These are phyloP conservation scores for Lepilemur ruficaudatus DNA, from an alignment of 2,797 vertebrate species.

Conservation along the genomic window DNA sequence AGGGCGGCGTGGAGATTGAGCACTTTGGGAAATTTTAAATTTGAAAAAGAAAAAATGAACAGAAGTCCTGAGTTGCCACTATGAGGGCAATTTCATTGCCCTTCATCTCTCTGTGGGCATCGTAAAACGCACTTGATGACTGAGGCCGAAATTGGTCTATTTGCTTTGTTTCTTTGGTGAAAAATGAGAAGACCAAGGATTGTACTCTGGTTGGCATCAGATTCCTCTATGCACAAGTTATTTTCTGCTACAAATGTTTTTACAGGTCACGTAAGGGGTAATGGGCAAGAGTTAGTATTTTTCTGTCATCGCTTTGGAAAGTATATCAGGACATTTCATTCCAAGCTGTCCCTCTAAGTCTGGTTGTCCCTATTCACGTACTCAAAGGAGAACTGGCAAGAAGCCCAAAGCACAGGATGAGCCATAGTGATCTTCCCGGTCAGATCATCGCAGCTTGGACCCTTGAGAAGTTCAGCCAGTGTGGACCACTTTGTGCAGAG, in stretches of 20 bases:
- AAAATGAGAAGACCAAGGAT: not conserved
- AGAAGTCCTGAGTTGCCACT: not conserved
- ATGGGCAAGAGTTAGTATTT: not conserved
- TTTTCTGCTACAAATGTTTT: conserved; percentile 1
- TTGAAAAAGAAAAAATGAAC: not conserved
- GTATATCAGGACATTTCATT: not conserved
- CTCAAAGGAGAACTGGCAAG: not conserved
- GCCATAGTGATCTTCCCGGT: not conserved
- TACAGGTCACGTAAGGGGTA: not conserved
- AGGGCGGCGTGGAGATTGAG: not conserved
- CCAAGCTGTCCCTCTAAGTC: not conserved
- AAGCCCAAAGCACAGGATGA: not conserved
- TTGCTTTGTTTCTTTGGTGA: not conserved
- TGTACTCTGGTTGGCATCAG: not conserved
- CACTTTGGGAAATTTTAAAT: not conserved
- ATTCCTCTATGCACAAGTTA: not conserved
- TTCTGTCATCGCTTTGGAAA: not conserved
- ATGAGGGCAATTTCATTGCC: not conserved
- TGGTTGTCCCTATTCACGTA: not conserved
- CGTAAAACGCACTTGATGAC: not conserved
- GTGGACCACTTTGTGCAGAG: not conserved
- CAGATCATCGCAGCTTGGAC: not conserved
- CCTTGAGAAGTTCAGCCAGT: not conserved
- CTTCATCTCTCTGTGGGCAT: not conserved
- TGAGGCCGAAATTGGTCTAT: not conserved